Evolutionary conservation across 1,140 invertebrate genomes (phyloP), one percentile per base, ranked within the genome.

Genomic region (Drosophila biarmipes): DNA sequence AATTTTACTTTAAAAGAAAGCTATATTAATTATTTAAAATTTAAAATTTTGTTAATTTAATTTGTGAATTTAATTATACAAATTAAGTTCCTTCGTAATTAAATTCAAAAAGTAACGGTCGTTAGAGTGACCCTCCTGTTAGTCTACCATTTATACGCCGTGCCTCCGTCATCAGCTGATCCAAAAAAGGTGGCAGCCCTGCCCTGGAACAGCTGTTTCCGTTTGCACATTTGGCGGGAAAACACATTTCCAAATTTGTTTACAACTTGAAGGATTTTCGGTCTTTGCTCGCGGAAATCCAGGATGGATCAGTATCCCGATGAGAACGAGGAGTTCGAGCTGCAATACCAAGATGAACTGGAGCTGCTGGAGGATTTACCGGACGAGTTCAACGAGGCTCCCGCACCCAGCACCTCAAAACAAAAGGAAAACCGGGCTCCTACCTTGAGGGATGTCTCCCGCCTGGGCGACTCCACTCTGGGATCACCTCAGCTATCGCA

Each of bases 251-350:
- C 19, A 56, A n/a, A 19, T 8, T 58, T 62, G 58, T 58, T 62
- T 62, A 62, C 54, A 58, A 38, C 6, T 29, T 8, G 1, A 0
- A 17, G 0, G 3, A 37, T 27, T 59, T 27, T n/a, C 37, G 12
- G 3, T 2, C n/a, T 11, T 21, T 11, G 4, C 12, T 15, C 0
- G 5, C 12, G 0, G n/a, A 42, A 7, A 35, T 11, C 31, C 15
- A 51, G 35, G 27, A 87, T 89, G 84, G 91, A 92, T 91, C 95
- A 96, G 67, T 96, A 94, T 93, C 95, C 95, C 2, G 94, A 96
- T 92, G 93, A 94, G 8, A 95, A 96, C 67, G 96, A 96, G 78
- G 96, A 96, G 90, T 96, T 94, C 86, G 96, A 97, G 80, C 92
- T 96, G 35, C 93, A 95, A 85, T 95, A 96, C 79, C 94, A 94